phyloP scores from a whole-genome alignment of 2,888 invertebrate species.

The Melieria omissa region DNA sequence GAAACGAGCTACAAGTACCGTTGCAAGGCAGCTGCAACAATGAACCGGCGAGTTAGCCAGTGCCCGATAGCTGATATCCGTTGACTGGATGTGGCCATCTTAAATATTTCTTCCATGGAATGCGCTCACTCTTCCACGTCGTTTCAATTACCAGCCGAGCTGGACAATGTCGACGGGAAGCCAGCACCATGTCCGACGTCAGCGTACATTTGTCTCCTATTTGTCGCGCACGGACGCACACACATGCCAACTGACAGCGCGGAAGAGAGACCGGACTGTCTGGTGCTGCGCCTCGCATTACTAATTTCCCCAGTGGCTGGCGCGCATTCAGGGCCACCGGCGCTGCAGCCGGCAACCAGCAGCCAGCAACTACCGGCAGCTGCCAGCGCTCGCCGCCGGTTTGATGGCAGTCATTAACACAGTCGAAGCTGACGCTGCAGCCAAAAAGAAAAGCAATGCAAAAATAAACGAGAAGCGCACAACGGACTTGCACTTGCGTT shows the following conservation, averaged over 20 bases:
- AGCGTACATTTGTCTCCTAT: slow-evolving; percentile 24
- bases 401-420: slow-evolving; percentile 22
- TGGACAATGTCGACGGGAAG: slow-evolving; percentile 48
- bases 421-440: neutral
- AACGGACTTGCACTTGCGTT: too few species aligned
- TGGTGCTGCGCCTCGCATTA: slow-evolving; percentile 51
- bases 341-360: neutral
- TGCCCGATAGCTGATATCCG: too few species aligned
- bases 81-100: too few species aligned
- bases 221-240: slow-evolving; percentile 7
- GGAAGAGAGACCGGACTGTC: slow-evolving; percentile 5
- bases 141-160: slow-evolving; percentile 58
- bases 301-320: slow-evolving; percentile 57
- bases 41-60: too few species aligned
- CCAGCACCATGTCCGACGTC: slow-evolving; percentile 47
- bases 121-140: slow-evolving; percentile 47
- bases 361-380: neutral
- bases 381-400: neutral
- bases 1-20: too few species aligned
- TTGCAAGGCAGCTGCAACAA: too few species aligned
- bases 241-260: neutral
- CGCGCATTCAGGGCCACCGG: neutral
- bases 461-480: neutral
- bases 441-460: neutral
- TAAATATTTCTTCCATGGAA: too few species aligned